Percentiles rank a stretch among this genome's conserved stretches.
Evolutionary conservation across 2,888 invertebrate species (phyloP).

Genomic region (Brenthis ino): DNA sequence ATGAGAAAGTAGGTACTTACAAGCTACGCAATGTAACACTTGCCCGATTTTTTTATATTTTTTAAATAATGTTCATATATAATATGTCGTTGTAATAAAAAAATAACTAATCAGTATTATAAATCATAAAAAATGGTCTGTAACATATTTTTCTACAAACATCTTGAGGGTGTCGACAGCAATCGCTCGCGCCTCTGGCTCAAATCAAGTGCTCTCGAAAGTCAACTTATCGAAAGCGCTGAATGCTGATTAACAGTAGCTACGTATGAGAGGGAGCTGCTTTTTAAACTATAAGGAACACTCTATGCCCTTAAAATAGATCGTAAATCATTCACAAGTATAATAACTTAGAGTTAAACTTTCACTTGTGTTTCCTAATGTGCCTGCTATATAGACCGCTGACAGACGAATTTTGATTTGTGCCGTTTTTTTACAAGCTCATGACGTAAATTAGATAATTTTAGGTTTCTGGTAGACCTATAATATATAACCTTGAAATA

Average conservation of each 20-base stretch:
- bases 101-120: neutral
- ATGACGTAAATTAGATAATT: too few species aligned
- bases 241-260: conserved; percentile 37
- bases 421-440: too few species aligned
- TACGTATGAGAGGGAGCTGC: conserved; percentile 29
- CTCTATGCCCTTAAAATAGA: conserved; percentile 16
- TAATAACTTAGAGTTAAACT: conserved; percentile 5
- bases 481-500: too few species aligned
- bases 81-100: neutral
- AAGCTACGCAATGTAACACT: too few species aligned
- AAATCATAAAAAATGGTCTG: conserved; percentile 6
- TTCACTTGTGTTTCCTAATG: neutral
- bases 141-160: conserved; percentile 17
- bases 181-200: conserved; percentile 17
- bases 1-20: too few species aligned
- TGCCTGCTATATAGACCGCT: neutral
- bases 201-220: conserved; percentile 29
- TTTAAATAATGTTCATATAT: too few species aligned
- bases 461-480: too few species aligned
- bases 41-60: too few species aligned
- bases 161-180: conserved; percentile 28
- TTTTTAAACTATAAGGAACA: conserved; percentile 28
- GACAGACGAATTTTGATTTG: too few species aligned
- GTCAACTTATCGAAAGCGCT: conserved; percentile 29
- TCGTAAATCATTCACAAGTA: conserved; percentile 9